Percentiles rank a stretch among this genome's conserved stretches.
phyloP scores from a whole-genome alignment of 2,888 invertebrate genomes.

The Orchesellides sinensis region DNA sequence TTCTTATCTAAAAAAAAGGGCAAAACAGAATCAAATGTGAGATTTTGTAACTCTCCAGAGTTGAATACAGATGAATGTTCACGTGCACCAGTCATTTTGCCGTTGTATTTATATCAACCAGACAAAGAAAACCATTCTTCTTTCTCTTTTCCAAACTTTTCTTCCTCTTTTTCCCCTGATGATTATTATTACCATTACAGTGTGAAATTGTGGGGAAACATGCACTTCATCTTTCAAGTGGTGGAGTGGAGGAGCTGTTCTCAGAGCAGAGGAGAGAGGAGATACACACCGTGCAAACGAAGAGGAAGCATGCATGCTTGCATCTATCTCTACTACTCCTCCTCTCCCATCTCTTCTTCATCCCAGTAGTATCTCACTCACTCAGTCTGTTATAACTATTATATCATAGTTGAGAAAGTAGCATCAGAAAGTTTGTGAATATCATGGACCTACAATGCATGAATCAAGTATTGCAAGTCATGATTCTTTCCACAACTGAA shows the following conservation, averaged over 20 bases:
- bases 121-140: constrained; percentile 22
- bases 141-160: constrained; percentile 28
- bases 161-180: constrained; percentile 46
- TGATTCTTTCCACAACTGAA: neutral
- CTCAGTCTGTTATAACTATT: constrained; percentile 21
- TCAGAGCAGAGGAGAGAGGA: neutral
- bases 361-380: constrained; percentile 9
- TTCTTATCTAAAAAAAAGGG: neutral
- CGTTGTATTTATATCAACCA: neutral
- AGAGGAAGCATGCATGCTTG: constrained; percentile 58
- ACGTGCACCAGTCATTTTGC: neutral
- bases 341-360: constrained; percentile 20
- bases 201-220: constrained; percentile 63
- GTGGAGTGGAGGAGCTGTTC: no score
- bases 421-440: neutral
- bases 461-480: constrained; percentile 14
- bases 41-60: constrained; percentile 11
- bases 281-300: constrained; percentile 1
- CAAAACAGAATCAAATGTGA: neutral
- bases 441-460: constrained; percentile 14
- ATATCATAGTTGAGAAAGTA: constrained; percentile 27
- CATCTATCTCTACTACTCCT: constrained; percentile 32
- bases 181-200: constrained; percentile 59
- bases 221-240: constrained; percentile 56
- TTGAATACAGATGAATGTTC: neutral